These are phyloP conservation scores for Sphaerodactylus townsendi DNA, from an alignment of 2,113 vertebrate genomes.

Conservation along the genomic window DNA sequence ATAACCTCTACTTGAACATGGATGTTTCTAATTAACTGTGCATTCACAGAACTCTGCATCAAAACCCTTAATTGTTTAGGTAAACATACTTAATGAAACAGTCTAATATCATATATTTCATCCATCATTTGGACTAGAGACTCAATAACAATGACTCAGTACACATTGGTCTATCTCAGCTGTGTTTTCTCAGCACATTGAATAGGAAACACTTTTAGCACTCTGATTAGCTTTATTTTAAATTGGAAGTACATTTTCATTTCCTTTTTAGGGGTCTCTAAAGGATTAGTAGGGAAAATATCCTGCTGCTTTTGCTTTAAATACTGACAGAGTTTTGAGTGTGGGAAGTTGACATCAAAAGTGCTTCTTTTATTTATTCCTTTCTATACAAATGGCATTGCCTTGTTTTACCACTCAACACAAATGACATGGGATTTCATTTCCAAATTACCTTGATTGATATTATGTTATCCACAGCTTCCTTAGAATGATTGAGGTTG, in stretches of 20 bases:
- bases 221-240: not conserved
- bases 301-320: not conserved
- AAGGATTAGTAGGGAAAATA: constrained; percentile 28
- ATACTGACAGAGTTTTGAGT: constrained; percentile 37
- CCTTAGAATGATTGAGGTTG: not conserved
- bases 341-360: not conserved
- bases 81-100: constrained; percentile 8
- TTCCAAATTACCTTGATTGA: not conserved
- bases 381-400: not conserved
- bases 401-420: not conserved
- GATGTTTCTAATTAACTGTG: not conserved
- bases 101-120: not conserved
- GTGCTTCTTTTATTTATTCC: not conserved
- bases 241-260: constrained; percentile 9
- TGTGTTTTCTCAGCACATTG: not conserved
- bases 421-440: not conserved
- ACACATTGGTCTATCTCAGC: not conserved
- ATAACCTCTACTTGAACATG: not conserved
- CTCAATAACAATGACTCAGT: not conserved
- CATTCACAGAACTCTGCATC: not conserved
- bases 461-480: not conserved
- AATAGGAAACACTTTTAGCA: not conserved
- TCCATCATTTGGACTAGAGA: not conserved
- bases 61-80: not conserved
- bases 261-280: constrained; percentile 9